Base-by-base conservation (phyloP, 2,797 vertebrate species). In the Macroramphosus scolopax region DNA sequence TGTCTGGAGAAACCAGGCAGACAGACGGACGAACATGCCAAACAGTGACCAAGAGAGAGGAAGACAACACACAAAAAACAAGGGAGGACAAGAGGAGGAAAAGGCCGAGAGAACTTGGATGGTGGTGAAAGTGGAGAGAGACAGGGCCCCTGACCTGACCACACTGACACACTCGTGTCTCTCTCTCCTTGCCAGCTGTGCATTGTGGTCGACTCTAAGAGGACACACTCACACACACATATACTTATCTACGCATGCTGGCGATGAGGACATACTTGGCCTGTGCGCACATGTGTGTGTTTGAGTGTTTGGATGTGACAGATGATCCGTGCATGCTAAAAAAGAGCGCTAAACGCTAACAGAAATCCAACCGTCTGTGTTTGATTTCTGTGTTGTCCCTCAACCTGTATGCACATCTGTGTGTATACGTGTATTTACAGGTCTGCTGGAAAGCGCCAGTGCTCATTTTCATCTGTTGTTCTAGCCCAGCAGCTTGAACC, bases 241-340 rank as follows among this genome's bases (percentile, higher is more conserved):
- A 84, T 82, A 86, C 69, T 87, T 87, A 85, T 85, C 75, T 81
- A 79, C 75, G 68, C 81, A 82, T 69, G 77, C 74, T 71, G 74
- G 55, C 32, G 78, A 89, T 89, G 87, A 89, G 86, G 76, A 86
- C 87, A 89, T 88, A 86, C 78, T 90, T 89, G 86, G 87, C 85
- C 47, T 60, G 24, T 28, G 2, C 32, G 46, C 31, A 5, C 37
- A 45, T 63, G 50, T 76, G 58, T 39, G 37, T 39, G 24, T 31
- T 29, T 42, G 41, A 56, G 69, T 51, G 49, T 65, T 61, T 68
- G 63, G 61, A 63, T 68, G 65, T 70, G 59, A 74, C 71, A 64
- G 63, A 51, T 49, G 59, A 54, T 48, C 66, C 72, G 62, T 70
- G 74, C 57, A 28, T 72, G 68, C 70, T 70, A 39, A 78, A 78